Evolutionary conservation across 2,797 vertebrate genomes (phyloP).

Genomic region (Phalanger gymnotis): DNA sequence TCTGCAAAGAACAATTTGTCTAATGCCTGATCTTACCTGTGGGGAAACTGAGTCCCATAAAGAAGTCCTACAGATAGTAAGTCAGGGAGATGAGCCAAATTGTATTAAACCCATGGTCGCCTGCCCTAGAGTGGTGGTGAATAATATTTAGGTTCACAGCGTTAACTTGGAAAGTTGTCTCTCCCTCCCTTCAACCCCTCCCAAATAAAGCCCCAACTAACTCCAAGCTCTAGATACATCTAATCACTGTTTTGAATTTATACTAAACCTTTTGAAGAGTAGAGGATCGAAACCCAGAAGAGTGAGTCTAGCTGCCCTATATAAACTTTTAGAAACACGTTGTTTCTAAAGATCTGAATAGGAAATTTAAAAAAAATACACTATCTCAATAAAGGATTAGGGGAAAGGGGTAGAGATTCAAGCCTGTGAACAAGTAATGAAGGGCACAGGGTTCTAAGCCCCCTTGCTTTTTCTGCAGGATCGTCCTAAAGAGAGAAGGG

Average conservation of each 20-base stretch:
- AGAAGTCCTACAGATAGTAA: not conserved
- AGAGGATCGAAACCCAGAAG: not conserved
- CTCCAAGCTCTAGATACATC: not conserved
- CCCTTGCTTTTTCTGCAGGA: not conserved
- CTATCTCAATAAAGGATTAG: not conserved
- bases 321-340: not conserved
- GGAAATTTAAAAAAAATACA: not conserved
- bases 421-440: not conserved
- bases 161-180: not conserved
- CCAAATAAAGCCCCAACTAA: not conserved
- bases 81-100: not conserved
- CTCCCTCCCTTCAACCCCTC: not conserved
- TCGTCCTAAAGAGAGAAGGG: not conserved
- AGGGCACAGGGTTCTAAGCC: not conserved
- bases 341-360: not conserved
- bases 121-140: not conserved
- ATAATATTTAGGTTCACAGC: not conserved
- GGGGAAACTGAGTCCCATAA: not conserved
- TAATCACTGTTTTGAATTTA: not conserved
- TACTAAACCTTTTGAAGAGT: not conserved
- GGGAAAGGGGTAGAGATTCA: not conserved
- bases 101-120: not conserved
- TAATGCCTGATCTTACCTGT: not conserved
- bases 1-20: not conserved
- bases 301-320: not conserved